Base-by-base conservation (phyloP, 2,888 invertebrate genomes). In the Xestobium rufovillosum region DNA sequence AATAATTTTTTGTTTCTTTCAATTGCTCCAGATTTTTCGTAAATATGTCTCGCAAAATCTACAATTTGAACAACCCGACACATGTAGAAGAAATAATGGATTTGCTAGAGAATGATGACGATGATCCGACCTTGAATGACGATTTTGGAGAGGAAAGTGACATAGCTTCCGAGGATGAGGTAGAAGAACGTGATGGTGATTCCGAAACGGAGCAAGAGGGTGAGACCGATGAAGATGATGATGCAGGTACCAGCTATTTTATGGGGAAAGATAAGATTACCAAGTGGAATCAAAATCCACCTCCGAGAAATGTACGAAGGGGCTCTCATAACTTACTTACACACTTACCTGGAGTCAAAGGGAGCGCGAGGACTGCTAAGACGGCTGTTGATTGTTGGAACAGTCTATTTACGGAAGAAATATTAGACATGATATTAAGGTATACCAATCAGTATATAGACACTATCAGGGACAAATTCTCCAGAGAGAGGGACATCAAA, bases 321-420 rank as follows among this genome's bases (percentile, higher is more conserved):
- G 16, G 14, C 2, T 27, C 33, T 29, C 36, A 41, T 26, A 44
- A 45, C 31, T 23, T 45, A 17, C 19, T 46, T 26, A 32, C 28
- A 28, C 30, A 34, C 16, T 28, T 43, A 25, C 46, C 42, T 26
- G 42, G 42, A 16, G 37, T 38, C 12, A 42, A 33, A 26, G 40
- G 43, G 23, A 26, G 15, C 36, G 45, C 42, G 30, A 46, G 23
- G 14, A 12, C 6, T 9, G 28, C 28, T 27, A n/a, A n/a, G n/a
- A 36, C n/a, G n/a, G n/a, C n/a, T n/a, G n/a, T n/a, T n/a, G n/a
- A n/a, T n/a, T n/a, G n/a, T n/a, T n/a, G n/a, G n/a, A n/a, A n/a
- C n/a, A n/a, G n/a, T n/a, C n/a, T n/a, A n/a, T n/a, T n/a, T n/a
- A n/a, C n/a, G n/a, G n/a, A n/a, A n/a, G n/a, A n/a, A n/a, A n/a